Percentiles rank a stretch among this genome's conserved stretches.
These are phyloP conservation scores for Carcina quercana DNA, from an alignment of 2,888 invertebrate genomes.

Conservation along the genomic window DNA sequence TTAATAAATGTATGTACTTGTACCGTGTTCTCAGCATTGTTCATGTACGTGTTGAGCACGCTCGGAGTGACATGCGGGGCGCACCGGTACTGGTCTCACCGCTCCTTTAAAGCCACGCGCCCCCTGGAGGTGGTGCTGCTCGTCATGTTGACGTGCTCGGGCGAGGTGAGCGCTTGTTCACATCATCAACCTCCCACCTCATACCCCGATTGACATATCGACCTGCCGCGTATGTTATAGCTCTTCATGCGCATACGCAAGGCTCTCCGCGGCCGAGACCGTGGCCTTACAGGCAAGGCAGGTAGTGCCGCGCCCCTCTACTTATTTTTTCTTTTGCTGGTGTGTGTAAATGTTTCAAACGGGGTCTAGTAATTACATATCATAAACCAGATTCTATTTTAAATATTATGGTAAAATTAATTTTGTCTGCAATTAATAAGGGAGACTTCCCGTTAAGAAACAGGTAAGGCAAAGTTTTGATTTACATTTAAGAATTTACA, in stretches of 20 bases:
- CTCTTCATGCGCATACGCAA: background rate
- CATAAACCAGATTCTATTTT: too few relatives aligned
- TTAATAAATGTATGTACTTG: background rate
- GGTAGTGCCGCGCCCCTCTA: conserved; percentile 81
- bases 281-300: background rate
- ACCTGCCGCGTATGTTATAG: background rate
- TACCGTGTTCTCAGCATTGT: background rate
- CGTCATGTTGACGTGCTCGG: background rate
- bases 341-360: too few relatives aligned
- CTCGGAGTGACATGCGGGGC: background rate
- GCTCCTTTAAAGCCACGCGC: background rate
- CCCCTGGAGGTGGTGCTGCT: background rate
- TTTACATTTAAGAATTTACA: too few relatives aligned
- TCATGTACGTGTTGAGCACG: background rate
- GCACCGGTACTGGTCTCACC: conserved; percentile 3
- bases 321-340: conserved; percentile 88
- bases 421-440: too few relatives aligned
- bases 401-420: too few relatives aligned
- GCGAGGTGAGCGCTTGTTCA: background rate
- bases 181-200: background rate
- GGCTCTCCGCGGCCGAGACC: background rate
- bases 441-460: too few relatives aligned
- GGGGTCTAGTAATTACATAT: too few relatives aligned
- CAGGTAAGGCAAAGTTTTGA: too few relatives aligned
- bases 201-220: background rate